These are phyloP conservation scores for Troglohyphantes excavatus DNA, from an alignment of 2,888 invertebrate genomes.

Conservation along the genomic window DNA sequence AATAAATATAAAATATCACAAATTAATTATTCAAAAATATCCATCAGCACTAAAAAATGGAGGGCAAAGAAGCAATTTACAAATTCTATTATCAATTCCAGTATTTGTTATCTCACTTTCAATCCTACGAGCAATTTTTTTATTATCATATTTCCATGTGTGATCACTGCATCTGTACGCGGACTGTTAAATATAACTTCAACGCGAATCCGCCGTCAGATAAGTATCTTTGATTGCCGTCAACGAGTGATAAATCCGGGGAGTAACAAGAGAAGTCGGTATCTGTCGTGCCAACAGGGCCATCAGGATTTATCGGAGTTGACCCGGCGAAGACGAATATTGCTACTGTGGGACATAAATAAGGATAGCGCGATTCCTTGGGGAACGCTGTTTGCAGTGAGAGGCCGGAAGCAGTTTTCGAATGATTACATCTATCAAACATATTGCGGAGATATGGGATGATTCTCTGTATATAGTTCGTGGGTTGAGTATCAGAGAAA, in stretches of 20 bases:
- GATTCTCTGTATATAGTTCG: too few relatives aligned
- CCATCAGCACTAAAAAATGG: too few relatives aligned
- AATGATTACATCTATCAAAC: slow-evolving; percentile 11
- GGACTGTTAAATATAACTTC: slow-evolving; percentile 50
- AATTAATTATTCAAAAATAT: too few relatives aligned
- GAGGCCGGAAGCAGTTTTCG: slow-evolving; percentile 32
- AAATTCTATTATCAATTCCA: too few relatives aligned
- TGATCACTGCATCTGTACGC: slow-evolving; percentile 33
- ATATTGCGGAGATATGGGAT: background rate
- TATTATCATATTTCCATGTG: background rate
- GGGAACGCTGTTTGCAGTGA: background rate
- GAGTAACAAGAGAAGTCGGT: slow-evolving; percentile 53
- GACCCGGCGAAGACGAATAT: slow-evolving; percentile 37
- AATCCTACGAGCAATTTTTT: background rate
- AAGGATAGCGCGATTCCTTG: slow-evolving; percentile 10
- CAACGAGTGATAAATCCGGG: slow-evolving; percentile 53
- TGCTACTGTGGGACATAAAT: slow-evolving; percentile 58
- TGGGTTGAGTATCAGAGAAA: too few relatives aligned
- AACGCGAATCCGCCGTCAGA: slow-evolving; percentile 47
- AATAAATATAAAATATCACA: too few relatives aligned
- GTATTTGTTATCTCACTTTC: background rate
- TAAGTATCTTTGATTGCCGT: slow-evolving; percentile 19
- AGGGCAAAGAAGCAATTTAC: too few relatives aligned
- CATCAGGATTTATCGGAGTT: slow-evolving; percentile 52
- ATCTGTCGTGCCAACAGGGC: slow-evolving; percentile 17